Evolutionary conservation across 53 echinoderm and acorn worm species (phyloP).

Genomic region (Echinarachnius parma): DNA sequence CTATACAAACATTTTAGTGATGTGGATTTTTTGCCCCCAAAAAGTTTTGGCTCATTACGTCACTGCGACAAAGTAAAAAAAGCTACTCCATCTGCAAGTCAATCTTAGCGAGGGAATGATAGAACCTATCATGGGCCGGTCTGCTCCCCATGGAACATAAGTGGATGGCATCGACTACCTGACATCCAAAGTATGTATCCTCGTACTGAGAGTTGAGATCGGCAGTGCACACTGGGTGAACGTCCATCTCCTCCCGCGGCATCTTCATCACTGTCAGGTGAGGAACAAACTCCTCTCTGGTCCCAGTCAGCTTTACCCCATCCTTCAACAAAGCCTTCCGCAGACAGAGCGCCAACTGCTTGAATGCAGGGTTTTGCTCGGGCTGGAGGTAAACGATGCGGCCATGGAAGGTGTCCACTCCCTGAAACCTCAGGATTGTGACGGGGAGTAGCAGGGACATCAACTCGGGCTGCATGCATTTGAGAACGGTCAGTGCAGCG

Average conservation of each 20-base stretch:
- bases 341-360: constrained; percentile 37
- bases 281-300: constrained; percentile 49
- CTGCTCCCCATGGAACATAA: constrained; percentile 72
- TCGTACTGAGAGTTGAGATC: constrained; percentile 37
- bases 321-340: constrained; percentile 38
- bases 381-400: constrained; percentile 66
- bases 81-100: too few relatives aligned
- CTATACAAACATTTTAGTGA: too few relatives aligned
- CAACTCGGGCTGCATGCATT: constrained; percentile 59
- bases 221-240: constrained; percentile 16
- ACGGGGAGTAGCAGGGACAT: constrained; percentile 60
- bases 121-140: constrained; percentile 66
- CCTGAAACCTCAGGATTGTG: constrained; percentile 71
- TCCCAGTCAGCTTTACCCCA: constrained; percentile 68
- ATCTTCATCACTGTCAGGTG: constrained; percentile 82
- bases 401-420: constrained; percentile 57
- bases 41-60: too few relatives aligned
- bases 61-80: too few relatives aligned
- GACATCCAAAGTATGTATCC: constrained; percentile 62
- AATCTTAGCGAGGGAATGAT: constrained; percentile 65
- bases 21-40: too few relatives aligned
- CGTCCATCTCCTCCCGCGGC: constrained; percentile 11
- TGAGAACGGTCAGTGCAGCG: constrained; percentile 62
- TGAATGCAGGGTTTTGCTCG: constrained; percentile 40
- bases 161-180: constrained; percentile 67